Percentiles rank a stretch among this genome's conserved stretches.
Evolutionary conservation across 2,113 vertebrate species (phyloP).

Genomic region (Peromyscus californicus): DNA sequence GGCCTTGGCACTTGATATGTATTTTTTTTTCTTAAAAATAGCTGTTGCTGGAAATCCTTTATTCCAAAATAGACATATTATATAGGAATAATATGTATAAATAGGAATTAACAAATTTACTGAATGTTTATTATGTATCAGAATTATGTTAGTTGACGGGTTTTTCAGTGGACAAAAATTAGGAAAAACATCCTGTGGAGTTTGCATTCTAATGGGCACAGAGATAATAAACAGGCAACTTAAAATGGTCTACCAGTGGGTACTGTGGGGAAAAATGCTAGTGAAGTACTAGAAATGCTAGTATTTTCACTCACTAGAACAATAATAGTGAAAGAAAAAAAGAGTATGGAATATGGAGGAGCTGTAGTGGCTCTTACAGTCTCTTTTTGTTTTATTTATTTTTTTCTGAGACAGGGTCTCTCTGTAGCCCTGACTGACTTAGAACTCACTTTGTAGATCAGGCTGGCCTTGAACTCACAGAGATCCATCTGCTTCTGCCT

Average conservation of each 20-base stretch:
- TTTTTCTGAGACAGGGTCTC: neutral
- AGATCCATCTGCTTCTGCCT: neutral
- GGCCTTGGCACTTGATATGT: neutral
- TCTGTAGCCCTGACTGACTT: neutral
- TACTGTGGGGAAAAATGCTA: neutral
- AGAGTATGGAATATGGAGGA: neutral
- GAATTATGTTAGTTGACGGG: neutral
- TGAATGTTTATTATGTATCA: conserved; percentile 36
- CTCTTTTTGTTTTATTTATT: neutral
- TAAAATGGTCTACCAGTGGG: neutral
- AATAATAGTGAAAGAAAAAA: neutral
- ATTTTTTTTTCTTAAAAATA: neutral
- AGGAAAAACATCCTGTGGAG: neutral
- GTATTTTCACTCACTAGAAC: neutral
- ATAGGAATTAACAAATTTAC: conserved; percentile 27
- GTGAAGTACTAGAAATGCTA: neutral
- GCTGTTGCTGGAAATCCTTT: conserved; percentile 9
- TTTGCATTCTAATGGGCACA: neutral
- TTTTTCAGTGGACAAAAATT: conserved; percentile 26
- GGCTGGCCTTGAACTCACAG: neutral
- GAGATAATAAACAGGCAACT: neutral
- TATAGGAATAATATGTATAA: too few species aligned
- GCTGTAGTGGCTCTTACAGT: neutral
- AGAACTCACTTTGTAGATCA: neutral
- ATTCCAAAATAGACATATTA: conserved; percentile 1